Base-by-base conservation (phyloP, 2,113 vertebrate species). In the Xerus inauris region DNA sequence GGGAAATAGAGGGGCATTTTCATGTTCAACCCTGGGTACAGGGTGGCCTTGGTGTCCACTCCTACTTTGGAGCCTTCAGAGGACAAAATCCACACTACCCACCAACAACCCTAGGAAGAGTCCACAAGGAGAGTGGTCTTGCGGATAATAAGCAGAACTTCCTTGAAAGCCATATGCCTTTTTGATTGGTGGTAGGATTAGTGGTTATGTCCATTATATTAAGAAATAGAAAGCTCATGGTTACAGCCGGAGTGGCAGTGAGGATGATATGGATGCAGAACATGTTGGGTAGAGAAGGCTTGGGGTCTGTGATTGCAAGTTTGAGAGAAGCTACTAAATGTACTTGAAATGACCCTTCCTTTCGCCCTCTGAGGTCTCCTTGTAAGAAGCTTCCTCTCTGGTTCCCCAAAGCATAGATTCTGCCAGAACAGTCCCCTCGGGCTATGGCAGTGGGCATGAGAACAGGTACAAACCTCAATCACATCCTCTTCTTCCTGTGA, bases 71-170 rank as follows among this genome's bases (percentile, higher is more conserved):
- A 82, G 51, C 40, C n/a, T 75, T 35, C 59, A 40, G 35, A 49
- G 26, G 14, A 51, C 45, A 94, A 81, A 57, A 22, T 30, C 9
- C 26, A 14, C 2, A 35, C 13, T 65, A 32, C 16, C 12, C 2
- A 11, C 13, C 5, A 69, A 8, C 40, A 73, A 2, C 30, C 30
- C 19, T 17, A 17, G 71, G 38, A 35, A 49, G 32, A 32, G 8
- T 85, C 12, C 5, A 4, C n/a, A 9, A 62, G 80, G 19, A 83
- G 11, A 83, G 40, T 3, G 0, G 35, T 35, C 32, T 88, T 26
- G 6, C 45, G 3, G 20, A 1, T 40, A n/a, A 24, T 0, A 2
- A 62, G 16, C 9, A 57, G 45, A 22, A 54, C 5, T 40, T 22
- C 12, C 32, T 42, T 5, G 12, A 75, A 75, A 54, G n/a, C 26